Percentiles rank a stretch among this genome's conserved stretches.
phyloP scores from a whole-genome alignment of 1,140 invertebrate species.

The Calliopsis andreniformis region DNA sequence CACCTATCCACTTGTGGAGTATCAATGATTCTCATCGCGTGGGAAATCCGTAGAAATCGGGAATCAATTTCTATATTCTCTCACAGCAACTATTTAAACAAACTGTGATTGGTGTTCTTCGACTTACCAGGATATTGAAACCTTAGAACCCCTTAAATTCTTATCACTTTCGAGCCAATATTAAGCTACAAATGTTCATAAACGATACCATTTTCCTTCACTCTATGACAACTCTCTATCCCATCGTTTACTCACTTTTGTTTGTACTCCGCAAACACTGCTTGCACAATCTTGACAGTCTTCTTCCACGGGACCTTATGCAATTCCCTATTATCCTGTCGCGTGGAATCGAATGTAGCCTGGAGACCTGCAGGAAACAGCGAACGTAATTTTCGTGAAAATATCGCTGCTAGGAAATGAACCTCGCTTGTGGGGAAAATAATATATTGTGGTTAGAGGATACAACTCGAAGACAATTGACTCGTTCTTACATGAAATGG shows the following conservation, averaged over 20 bases:
- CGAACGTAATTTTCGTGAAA: background rate
- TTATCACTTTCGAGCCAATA: no score
- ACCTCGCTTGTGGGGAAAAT: background rate
- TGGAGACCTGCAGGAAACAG: background rate
- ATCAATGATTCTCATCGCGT: constrained; percentile 13
- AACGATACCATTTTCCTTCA: background rate
- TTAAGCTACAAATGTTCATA: background rate
- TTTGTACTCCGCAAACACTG: constrained; percentile 21
- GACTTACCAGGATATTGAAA: no score
- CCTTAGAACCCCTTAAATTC: no score
- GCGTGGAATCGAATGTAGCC: background rate
- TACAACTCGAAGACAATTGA: background rate
- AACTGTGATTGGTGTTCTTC: no score
- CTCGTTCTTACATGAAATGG: no score
- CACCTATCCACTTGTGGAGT: constrained; percentile 19
- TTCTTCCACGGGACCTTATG: background rate
- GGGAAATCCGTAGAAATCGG: background rate
- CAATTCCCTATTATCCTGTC: constrained; percentile 5
- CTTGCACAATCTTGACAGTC: background rate
- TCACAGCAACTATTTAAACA: no score
- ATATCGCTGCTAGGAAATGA: background rate
- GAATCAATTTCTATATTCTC: no score
- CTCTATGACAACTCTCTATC: background rate
- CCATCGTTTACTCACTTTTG: constrained; percentile 26
- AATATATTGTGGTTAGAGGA: background rate